Base-by-base conservation (phyloP, 2,113 vertebrate species). In the Camelus dromedarius region DNA sequence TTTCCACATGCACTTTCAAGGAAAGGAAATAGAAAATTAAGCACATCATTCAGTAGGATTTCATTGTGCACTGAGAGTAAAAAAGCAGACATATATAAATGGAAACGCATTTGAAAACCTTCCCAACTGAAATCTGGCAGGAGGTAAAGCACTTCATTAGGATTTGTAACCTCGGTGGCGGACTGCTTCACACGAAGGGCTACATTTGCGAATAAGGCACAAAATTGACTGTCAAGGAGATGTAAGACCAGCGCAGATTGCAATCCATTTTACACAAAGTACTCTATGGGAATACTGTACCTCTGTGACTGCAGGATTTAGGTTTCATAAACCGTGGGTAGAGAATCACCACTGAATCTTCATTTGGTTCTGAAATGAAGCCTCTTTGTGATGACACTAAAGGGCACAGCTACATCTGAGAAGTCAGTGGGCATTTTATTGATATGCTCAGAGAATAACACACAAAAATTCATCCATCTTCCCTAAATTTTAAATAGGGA, bases 171-270 rank as follows among this genome's bases (percentile, higher is more conserved):
- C 75, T 83, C 2, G 0, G 56, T 66, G 93, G 85, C 0, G 24
- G 96, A 93, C 38, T 66, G 75, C 81, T 94, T 96, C 93, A 38
- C 92, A 88, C 82, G 86, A 97, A 96, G 73, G 86, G 77, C 94
- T 97, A 82, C 76, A 96, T 95, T 97, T 94, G 85, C 0, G 52
- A 97, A 96, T 96, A 79, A 97, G 95, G 88, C 81, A 97, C 93
- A 97, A 91, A 97, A 97, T 97, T 93, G 96, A 96, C 95, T 98
- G 95, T 97, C 97, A 97, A 95, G 48, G 93, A 98, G 95, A 97
- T 93, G n/a, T 97, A 97, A 93, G 81, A 86, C 91, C 79, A 72
- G 35, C 69, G 13, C 46, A 67, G 94, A 97, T 54, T 70, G 79
- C 91, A 96, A 94, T 97, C 72, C 62, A 64, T 96, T 95, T 93